Percentiles rank a stretch among this genome's conserved stretches.
phyloP scores from a whole-genome alignment of 2,888 invertebrate species.

The Leptopilina myrica region DNA sequence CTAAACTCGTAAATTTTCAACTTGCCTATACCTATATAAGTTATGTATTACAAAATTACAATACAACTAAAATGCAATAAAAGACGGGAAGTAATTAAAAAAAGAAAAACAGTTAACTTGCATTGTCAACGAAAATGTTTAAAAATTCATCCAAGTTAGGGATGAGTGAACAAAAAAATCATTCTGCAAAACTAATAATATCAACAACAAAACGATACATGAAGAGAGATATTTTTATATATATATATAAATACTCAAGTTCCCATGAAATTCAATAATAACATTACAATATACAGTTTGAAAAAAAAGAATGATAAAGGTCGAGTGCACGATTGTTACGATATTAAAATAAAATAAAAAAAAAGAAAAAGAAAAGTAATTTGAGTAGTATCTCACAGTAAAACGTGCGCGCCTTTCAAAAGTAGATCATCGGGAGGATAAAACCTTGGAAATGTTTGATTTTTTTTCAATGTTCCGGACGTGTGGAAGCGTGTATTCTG shows the following conservation, averaged over 20 bases:
- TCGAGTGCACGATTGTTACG: conserved; percentile 1
- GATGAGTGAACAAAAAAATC: conserved; percentile 16
- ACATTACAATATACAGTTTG: not conserved
- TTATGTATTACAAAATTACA: not conserved
- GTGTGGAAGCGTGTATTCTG: conserved; percentile 30
- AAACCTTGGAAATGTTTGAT: conserved; percentile 12
- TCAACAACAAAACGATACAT: too few species aligned
- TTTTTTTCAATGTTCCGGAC: conserved; percentile 18
- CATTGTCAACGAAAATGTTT: conserved; percentile 20
- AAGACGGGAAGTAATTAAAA: conserved; percentile 28
- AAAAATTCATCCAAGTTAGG: conserved; percentile 3
- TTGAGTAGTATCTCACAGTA: conserved; percentile 1
- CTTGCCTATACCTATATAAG: too few species aligned
- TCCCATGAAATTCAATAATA: not conserved
- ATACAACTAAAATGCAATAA: not conserved
- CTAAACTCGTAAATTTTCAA: too few species aligned
- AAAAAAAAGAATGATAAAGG: conserved; percentile 2
- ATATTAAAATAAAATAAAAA: not conserved
- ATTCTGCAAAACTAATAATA: not conserved
- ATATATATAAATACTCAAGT: not conserved
- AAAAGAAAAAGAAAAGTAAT: not conserved
- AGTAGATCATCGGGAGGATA: conserved; percentile 25
- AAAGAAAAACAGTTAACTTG: not conserved
- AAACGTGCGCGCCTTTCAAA: conserved; percentile 21
- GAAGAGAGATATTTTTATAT: too few species aligned